phyloP scores from a whole-genome alignment of 2,113 vertebrate species.

The Gymnogyps californianus region DNA sequence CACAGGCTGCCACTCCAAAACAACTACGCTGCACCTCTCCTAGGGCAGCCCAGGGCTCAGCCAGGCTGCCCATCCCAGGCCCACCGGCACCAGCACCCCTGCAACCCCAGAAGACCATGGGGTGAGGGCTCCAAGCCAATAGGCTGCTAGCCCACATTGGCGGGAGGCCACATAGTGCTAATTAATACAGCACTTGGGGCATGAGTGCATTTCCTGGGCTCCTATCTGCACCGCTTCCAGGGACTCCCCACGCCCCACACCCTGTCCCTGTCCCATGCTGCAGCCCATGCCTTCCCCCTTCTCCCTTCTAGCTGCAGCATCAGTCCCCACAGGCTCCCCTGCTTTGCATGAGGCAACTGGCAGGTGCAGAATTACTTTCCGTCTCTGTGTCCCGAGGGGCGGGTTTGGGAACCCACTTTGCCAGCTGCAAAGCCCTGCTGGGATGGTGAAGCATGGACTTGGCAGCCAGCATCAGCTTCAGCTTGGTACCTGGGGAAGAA shows the following conservation, averaged over 20 bases:
- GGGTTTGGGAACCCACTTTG: background rate
- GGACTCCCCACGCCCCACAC: background rate
- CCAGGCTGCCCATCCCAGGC: background rate
- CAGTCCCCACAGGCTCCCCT: background rate
- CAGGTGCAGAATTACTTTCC: background rate
- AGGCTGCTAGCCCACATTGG: background rate
- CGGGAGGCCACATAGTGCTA: fast-evolving
- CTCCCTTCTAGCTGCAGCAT: background rate
- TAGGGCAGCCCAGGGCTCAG: background rate
- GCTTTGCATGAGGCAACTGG: background rate
- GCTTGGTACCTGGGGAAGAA: background rate
- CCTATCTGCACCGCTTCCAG: fast-evolving
- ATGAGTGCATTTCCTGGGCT: fast-evolving
- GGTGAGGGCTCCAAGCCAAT: background rate
- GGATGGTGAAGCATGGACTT: background rate
- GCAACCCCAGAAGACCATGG: fast-evolving
- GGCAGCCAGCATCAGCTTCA: background rate
- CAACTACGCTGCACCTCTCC: background rate
- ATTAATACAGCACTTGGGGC: background rate
- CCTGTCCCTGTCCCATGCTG: background rate
- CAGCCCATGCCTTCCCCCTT: background rate
- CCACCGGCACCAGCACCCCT: fast-evolving
- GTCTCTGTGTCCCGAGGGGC: background rate
- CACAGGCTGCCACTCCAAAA: background rate
- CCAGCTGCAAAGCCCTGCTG: background rate